Evolutionary conservation across 1,140 invertebrate species (phyloP).

Genomic region (roundworm (Caenorhabditis elegans)): DNA sequence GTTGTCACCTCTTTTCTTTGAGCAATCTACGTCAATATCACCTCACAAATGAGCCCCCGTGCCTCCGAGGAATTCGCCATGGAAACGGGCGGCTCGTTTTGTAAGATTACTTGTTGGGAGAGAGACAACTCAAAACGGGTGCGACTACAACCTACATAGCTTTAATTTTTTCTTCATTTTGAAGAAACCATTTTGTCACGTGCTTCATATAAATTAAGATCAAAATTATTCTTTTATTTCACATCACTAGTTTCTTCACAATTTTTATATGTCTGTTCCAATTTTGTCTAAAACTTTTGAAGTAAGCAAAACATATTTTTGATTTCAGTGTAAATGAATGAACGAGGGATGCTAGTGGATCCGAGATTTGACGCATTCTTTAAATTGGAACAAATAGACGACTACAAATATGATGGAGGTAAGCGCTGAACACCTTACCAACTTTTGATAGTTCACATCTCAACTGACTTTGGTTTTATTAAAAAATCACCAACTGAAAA

Average conservation of each 20-base stretch:
- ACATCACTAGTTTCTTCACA: too few species aligned
- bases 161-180: background rate
- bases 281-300: too few species aligned
- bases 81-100: background rate
- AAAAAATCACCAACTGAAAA: too few species aligned
- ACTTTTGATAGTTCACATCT: too few species aligned
- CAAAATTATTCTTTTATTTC: too few species aligned
- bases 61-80: background rate
- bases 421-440: too few species aligned
- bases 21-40: constrained; percentile 11
- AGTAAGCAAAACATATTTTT: too few species aligned
- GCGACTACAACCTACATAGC: constrained; percentile 7
- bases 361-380: constrained; percentile 9
- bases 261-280: too few species aligned
- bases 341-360: constrained; percentile 22
- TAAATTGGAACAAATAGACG: constrained; percentile 31
- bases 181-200: too few species aligned
- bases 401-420: constrained; percentile 31
- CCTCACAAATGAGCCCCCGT: background rate
- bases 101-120: background rate
- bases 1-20: background rate
- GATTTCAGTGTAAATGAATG: constrained; percentile 17
- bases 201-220: too few species aligned
- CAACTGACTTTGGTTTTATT: background rate
- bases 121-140: background rate